Percentiles rank a stretch among this genome's conserved stretches.
Conservation (phyloP, 2,113 vertebrate genomes). For the Xenopus tropicalis region UCB_Xtro_10.0 CM004446.2:51085001-51085500, state of each 20-base stretch:
- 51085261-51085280: constrained; percentile 30
- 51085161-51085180: too few relatives aligned
- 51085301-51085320: constrained; percentile 69
- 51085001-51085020: too few relatives aligned
- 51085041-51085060: background rate
- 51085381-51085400: constrained; percentile 55
- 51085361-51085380: constrained; percentile 64
- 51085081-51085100: too few relatives aligned
- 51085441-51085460: constrained; percentile 50
- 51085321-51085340: constrained; percentile 64
- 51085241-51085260: constrained; percentile 55
- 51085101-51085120: too few relatives aligned
- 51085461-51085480: constrained; percentile 29
- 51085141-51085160: too few relatives aligned
- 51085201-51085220: background rate
- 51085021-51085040: background rate
- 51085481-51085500: constrained; percentile 46
- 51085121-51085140: too few relatives aligned
- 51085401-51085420: constrained; percentile 50
- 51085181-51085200: background rate
- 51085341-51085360: constrained; percentile 66
- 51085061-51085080: background rate
- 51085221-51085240: constrained; percentile 60
- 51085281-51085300: constrained; percentile 59
- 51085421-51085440: constrained; percentile 55